Base-by-base conservation (phyloP, 2,797 vertebrate species). In the Menidia menidia region DNA sequence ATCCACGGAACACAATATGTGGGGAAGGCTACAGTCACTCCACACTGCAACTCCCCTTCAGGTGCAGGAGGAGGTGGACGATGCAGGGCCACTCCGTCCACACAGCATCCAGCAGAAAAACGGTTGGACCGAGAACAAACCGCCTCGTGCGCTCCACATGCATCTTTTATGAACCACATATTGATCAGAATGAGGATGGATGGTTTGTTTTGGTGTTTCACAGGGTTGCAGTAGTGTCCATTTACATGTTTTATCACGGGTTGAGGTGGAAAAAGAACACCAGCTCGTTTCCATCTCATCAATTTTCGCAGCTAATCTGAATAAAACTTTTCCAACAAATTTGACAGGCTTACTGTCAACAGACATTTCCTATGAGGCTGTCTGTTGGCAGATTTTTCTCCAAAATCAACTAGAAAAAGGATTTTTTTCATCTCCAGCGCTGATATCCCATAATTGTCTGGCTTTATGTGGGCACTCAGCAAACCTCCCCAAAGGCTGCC, bases 1-100 rank as follows among this genome's bases (percentile, higher is more conserved):
- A 83, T 35, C 84, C 66, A 78, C 78, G 74, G 78, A 73, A 70
- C 81, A 80, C 73, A 83, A 72, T 71, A 58, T 53, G 79, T 77
- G 74, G 67, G 82, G 74, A 69, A 71, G 77, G 78, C 52, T 35
- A 54, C 52, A 57, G 72, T 35, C 63, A 42, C 61, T 48, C 16
- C 31, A 64, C 58, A 63, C 71, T 64, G 52, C 64, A 67, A 10
- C 45, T 13, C 13, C 25, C 32, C 56, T 48, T 57, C 33, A 47
- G 68, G 63, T 73, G 68, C 43, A 43, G 15, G 51, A 75, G 52
- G 68, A 73, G 78, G 65, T 19, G 43, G 72, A 80, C 39, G 54
- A 82, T 1, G 11, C 71, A 43, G 65, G 61, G 59, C 79, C 65
- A 47, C 80, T 83, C 75, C 47, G 64, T 75, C 70, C 71, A 33